Conservation (phyloP, 2,888 invertebrate genomes). For the Tipula helvola region DNA sequence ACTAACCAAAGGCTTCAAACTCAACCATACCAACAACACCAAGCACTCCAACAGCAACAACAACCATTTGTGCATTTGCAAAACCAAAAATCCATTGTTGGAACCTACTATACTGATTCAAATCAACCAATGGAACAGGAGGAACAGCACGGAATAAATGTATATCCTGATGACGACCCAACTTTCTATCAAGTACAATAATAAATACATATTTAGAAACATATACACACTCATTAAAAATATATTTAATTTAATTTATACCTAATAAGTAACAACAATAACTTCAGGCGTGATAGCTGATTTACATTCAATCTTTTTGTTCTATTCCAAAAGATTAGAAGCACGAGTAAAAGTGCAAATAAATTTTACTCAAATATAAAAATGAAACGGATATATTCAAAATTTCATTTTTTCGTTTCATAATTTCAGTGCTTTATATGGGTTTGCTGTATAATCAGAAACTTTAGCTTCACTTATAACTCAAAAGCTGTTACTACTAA, state of each 20-base stretch:
- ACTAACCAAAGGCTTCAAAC: conserved; percentile 22
- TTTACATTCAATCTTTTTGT: too few species aligned
- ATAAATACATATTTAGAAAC: not conserved
- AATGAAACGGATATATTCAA: too few species aligned
- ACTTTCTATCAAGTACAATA: conserved; percentile 40
- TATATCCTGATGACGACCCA: conserved; percentile 52
- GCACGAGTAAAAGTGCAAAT: too few species aligned
- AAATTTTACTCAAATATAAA: too few species aligned
- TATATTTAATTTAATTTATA: not conserved
- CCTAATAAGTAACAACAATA: not conserved
- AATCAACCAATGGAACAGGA: conserved; percentile 12
- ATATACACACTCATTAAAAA: not conserved
- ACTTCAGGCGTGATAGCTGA: not conserved
- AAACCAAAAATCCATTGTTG: conserved; percentile 5
- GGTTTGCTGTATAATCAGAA: too few species aligned
- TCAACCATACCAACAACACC: conserved; percentile 17
- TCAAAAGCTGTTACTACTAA: too few species aligned
- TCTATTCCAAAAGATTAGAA: too few species aligned
- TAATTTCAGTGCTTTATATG: too few species aligned
- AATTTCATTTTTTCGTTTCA: too few species aligned
- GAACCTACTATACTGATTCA: not conserved
- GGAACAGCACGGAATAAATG: conserved; percentile 14
- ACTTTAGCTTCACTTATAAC: too few species aligned
- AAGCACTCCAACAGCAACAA: conserved; percentile 12
- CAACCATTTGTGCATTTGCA: conserved; percentile 7